Conservation (phyloP, 2,888 invertebrate species). For the Malthinus flaveolus region DNA sequence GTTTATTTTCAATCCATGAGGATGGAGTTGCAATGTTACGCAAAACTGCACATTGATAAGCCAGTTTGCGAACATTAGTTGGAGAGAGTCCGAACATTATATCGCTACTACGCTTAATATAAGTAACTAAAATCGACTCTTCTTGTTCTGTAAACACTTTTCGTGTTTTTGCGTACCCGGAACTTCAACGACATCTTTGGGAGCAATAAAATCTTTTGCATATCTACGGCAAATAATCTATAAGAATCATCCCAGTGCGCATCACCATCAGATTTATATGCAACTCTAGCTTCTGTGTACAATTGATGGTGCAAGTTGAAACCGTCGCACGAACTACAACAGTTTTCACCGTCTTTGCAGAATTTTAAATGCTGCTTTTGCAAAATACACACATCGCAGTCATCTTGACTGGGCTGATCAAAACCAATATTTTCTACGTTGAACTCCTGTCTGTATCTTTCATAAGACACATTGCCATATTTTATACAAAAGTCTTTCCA, state of each 20-base stretch:
- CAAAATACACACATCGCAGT: not conserved
- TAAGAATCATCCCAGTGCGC: not conserved
- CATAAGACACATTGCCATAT: not conserved
- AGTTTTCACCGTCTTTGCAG: not conserved
- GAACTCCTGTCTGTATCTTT: not conserved
- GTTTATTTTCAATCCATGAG: slow-evolving; percentile 5
- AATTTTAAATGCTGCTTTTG: not conserved
- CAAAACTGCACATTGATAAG: slow-evolving; percentile 3
- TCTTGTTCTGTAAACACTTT: slow-evolving; percentile 10
- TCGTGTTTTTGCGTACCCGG: slow-evolving; percentile 6
- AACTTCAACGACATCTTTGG: slow-evolving; percentile 32
- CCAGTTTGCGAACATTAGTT: not conserved
- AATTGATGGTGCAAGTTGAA: not conserved
- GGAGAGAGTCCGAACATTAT: slow-evolving; percentile 10
- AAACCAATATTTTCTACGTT: not conserved
- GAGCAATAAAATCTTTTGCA: slow-evolving; percentile 26
- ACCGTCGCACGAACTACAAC: not conserved
- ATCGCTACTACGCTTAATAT: slow-evolving; percentile 1
- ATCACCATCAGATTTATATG: not conserved
- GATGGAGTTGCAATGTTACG: not conserved
- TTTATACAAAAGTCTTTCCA: not conserved
- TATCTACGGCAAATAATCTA: slow-evolving; percentile 11
- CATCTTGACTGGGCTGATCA: not conserved
- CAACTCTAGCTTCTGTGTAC: not conserved
- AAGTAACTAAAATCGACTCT: not conserved